Conservation (phyloP, 2,888 invertebrate species). For the Desoria tigrina region DNA sequence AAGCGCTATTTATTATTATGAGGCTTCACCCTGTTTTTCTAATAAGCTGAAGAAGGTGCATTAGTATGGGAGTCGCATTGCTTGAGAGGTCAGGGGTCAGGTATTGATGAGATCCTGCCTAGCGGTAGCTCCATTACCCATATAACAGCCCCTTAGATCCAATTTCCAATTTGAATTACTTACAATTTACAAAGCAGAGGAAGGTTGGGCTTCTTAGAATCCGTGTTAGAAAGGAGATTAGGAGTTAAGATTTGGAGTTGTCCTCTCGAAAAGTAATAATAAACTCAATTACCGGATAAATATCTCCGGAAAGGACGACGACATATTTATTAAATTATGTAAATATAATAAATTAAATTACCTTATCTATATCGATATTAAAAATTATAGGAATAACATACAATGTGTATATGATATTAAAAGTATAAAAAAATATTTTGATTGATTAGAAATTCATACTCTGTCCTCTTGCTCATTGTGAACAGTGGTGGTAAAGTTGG, state of each 20-base stretch:
- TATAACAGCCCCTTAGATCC: conserved; percentile 24
- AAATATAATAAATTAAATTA: conserved; percentile 7
- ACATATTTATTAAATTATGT: conserved; percentile 1
- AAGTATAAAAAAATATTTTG: conserved; percentile 1
- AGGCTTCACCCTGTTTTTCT: conserved; percentile 8
- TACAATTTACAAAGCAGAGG: conserved; percentile 24
- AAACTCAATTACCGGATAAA: neutral
- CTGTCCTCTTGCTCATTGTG: neutral
- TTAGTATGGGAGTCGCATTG: conserved; percentile 27
- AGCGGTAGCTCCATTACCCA: conserved; percentile 44
- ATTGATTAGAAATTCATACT: conserved; percentile 9
- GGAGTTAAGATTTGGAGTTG: neutral
- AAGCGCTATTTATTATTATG: conserved; percentile 11
- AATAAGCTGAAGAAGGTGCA: neutral
- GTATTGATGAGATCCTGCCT: conserved; percentile 44
- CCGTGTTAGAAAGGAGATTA: neutral
- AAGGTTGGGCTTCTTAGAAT: conserved; percentile 2
- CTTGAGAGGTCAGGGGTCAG: conserved; percentile 35
- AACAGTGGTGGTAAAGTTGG: neutral
- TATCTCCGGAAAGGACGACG: neutral
- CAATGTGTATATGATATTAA: neutral
- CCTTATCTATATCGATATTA: conserved; percentile 1
- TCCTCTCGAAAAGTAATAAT: neutral
- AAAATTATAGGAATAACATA: neutral
- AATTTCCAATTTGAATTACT: too few relatives aligned